A percentile compares a stretch with the other conserved stretches of the same genome.
These are phyloP conservation scores for Orthonychiurus folsomi DNA, from an alignment of 2,888 invertebrate species.

Conservation along the genomic window DNA sequence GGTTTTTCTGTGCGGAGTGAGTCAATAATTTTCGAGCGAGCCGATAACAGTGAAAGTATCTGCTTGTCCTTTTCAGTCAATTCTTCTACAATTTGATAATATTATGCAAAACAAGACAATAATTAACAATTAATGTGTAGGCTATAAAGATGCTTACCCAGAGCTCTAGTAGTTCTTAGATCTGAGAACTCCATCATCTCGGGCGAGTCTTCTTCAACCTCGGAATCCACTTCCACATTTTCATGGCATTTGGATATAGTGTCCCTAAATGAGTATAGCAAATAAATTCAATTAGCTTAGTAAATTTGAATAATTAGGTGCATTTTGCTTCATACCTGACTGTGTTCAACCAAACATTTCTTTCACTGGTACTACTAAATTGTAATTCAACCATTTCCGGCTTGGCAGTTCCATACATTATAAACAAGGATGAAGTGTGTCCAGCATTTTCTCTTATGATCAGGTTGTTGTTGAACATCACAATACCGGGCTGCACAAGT, in stretches of 20 bases:
- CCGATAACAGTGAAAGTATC: conserved; percentile 28
- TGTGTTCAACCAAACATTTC: conserved; percentile 79
- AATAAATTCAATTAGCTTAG: conserved; percentile 6
- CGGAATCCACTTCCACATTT: conserved; percentile 35
- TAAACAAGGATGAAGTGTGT: conserved; percentile 71
- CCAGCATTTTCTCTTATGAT: conserved; percentile 90
- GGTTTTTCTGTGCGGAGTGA: conserved; percentile 35
- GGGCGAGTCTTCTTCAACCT: conserved; percentile 32
- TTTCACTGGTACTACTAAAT: conserved; percentile 75
- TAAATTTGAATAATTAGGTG: neutral
- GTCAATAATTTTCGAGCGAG: conserved; percentile 34
- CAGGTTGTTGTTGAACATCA: conserved; percentile 81
- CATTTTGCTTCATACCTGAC: conserved; percentile 56
- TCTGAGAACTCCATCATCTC: conserved; percentile 35
- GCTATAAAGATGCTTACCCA: no score
- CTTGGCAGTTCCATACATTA: conserved; percentile 72
- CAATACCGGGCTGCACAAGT: conserved; percentile 67
- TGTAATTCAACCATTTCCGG: conserved; percentile 96
- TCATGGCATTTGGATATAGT: conserved; percentile 34
- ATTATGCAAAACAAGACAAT: no score
- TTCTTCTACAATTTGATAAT: conserved; percentile 37
- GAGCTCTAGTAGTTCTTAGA: conserved; percentile 31
- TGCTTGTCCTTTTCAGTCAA: conserved; percentile 38
- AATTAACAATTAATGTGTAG: no score
- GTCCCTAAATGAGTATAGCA: conserved; percentile 26